Evolutionary conservation across 37 sponge, comb jelly and placozoan species (phyloP).

Genomic region (Bolinopsis microptera): DNA sequence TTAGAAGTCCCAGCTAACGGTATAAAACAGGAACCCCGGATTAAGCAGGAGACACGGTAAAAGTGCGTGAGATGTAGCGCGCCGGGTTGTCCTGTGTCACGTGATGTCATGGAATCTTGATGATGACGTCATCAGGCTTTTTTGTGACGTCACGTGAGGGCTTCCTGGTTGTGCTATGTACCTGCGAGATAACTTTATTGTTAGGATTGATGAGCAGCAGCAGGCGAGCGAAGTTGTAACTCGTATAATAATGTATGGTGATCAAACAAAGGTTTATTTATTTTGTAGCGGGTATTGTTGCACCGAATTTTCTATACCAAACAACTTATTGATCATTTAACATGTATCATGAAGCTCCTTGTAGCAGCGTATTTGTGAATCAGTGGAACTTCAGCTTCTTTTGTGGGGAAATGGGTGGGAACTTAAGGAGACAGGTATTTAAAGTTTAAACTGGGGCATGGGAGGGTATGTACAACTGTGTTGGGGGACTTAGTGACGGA

Average conservation of each 20-base stretch:
- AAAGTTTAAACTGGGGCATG: too few relatives aligned
- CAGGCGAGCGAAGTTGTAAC: too few relatives aligned
- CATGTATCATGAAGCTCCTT: background rate
- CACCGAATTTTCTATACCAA: background rate
- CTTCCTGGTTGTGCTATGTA: too few relatives aligned
- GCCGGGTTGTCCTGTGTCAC: background rate
- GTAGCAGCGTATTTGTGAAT: too few relatives aligned
- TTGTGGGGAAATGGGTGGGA: too few relatives aligned
- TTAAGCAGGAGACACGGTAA: background rate
- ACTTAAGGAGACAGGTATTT: too few relatives aligned
- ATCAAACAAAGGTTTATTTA: background rate
- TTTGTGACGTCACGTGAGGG: background rate
- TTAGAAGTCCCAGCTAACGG: background rate
- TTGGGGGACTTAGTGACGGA: too few relatives aligned
- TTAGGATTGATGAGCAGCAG: too few relatives aligned
- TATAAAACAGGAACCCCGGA: slow-evolving; percentile 13
- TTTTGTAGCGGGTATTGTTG: background rate
- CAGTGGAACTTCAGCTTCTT: too few relatives aligned
- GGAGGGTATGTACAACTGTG: too few relatives aligned
- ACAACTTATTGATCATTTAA: background rate
- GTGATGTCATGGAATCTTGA: background rate
- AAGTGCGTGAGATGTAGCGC: background rate
- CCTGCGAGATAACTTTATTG: too few relatives aligned
- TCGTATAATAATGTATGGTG: background rate
- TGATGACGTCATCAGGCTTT: background rate